These are phyloP conservation scores for Oreotragus oreotragus DNA, from an alignment of 2,113 vertebrate species.

Conservation along the genomic window DNA sequence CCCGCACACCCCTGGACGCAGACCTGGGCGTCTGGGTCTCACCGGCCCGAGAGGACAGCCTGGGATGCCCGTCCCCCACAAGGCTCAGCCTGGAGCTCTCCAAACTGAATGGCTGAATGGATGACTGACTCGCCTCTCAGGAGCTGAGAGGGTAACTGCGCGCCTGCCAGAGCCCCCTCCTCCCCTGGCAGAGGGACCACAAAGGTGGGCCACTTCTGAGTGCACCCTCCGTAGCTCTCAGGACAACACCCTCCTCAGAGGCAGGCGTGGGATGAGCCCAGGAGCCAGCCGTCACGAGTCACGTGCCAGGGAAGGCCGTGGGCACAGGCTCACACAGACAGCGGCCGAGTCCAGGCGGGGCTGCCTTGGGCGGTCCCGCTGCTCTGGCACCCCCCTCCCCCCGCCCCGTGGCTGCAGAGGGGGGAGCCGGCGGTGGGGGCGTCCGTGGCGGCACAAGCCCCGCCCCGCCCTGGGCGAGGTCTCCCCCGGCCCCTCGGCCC, in stretches of 20 bases:
- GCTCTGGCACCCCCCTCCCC: too few relatives aligned
- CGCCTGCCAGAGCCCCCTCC: not conserved
- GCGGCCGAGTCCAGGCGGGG: rapidly evolving
- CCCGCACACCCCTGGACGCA: not conserved
- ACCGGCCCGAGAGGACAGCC: not conserved
- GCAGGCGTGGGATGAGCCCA: rapidly evolving
- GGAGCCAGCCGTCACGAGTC: rapidly evolving
- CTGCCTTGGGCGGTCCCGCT: not conserved
- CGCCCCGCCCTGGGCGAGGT: rapidly evolving
- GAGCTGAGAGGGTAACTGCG: rapidly evolving
- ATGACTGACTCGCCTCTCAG: not conserved
- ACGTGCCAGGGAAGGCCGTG: rapidly evolving
- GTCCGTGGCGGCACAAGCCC: rapidly evolving
- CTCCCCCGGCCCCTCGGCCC: too few relatives aligned
- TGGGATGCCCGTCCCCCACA: not conserved
- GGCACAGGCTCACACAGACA: rapidly evolving
- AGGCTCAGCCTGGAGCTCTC: not conserved
- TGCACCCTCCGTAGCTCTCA: rapidly evolving
- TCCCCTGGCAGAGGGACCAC: not conserved
- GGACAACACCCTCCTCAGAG: too few relatives aligned
- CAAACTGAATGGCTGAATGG: rapidly evolving
- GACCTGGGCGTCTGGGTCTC: rapidly evolving
- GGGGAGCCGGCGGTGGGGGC: rapidly evolving
- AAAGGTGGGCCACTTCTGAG: not conserved
- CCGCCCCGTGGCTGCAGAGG: not conserved